These are phyloP conservation scores for Zaprionus bogoriensis DNA, from an alignment of 2,888 invertebrate species.

Conservation along the genomic window DNA sequence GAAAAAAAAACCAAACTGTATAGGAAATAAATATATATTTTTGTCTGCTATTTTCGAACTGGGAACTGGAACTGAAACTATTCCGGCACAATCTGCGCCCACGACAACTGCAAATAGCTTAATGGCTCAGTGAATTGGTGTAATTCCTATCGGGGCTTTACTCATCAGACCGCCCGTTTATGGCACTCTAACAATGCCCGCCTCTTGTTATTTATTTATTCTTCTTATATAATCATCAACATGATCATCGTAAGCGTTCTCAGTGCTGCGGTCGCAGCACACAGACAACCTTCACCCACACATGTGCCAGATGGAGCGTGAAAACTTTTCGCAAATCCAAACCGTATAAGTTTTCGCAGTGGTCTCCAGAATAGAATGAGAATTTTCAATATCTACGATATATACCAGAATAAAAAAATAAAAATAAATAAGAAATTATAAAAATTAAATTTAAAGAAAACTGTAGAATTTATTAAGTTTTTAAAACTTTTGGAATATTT, in stretches of 20 bases:
- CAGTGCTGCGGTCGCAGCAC: constrained; percentile 27
- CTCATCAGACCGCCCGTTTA: constrained; percentile 62
- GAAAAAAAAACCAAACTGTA: neutral
- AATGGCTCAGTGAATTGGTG: constrained; percentile 64
- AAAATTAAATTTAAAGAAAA: neutral
- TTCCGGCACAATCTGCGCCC: constrained; percentile 28
- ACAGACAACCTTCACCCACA: constrained; percentile 69
- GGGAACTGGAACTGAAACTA: neutral
- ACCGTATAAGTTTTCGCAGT: constrained; percentile 31
- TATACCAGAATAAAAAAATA: no score
- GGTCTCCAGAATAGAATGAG: neutral
- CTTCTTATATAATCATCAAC: constrained; percentile 16
- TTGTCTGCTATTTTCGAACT: neutral
- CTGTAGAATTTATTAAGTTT: neutral
- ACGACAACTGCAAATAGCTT: constrained; percentile 38
- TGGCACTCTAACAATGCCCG: constrained; percentile 51
- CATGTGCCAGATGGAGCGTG: constrained; percentile 61
- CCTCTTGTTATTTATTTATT: no score
- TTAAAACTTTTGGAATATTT: no score
- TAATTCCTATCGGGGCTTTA: constrained; percentile 49
- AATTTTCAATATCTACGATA: no score
- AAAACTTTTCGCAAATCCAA: constrained; percentile 37
- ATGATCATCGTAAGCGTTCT: constrained; percentile 32
- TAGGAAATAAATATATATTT: constrained; percentile 18
- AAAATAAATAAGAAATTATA: no score